Evolutionary conservation across 2,888 invertebrate species (phyloP).

Genomic region (Tanypteryx hageni): DNA sequence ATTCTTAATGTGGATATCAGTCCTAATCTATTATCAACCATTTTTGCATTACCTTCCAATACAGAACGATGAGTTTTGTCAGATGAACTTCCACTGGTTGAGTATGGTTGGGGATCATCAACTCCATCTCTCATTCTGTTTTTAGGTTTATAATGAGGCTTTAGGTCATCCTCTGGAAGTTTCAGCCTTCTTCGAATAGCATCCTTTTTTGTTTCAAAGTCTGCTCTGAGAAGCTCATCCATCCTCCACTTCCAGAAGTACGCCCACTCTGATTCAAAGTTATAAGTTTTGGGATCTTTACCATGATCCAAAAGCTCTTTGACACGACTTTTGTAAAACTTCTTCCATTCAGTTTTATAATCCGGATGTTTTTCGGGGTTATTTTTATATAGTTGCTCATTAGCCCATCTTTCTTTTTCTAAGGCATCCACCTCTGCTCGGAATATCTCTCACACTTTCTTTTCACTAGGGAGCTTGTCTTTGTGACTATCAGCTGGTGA

Average conservation of each 20-base stretch:
- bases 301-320: constrained; percentile 86
- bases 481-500: neutral
- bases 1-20: constrained; percentile 70
- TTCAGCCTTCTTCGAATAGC: constrained; percentile 82
- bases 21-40: constrained; percentile 70
- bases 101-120: constrained; percentile 67
- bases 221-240: constrained; percentile 85
- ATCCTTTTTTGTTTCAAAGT: constrained; percentile 81
- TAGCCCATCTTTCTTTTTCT: constrained; percentile 80
- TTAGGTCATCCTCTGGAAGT: constrained; percentile 74
- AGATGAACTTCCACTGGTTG: too few relatives aligned
- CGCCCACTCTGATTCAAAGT: constrained; percentile 94
- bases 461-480: neutral
- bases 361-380: constrained; percentile 93
- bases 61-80: constrained; percentile 69
- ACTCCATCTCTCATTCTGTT: constrained; percentile 62
- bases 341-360: constrained; percentile 93
- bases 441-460: constrained; percentile 38
- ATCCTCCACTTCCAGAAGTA: constrained; percentile 89
- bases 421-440: constrained; percentile 76
- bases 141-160: neutral
- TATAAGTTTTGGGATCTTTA: constrained; percentile 86
- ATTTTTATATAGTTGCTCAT: constrained; percentile 85
- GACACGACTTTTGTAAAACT: constrained; percentile 90
- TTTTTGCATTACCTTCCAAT: too few relatives aligned